Evolutionary conservation across 2,797 vertebrate species (phyloP).

Genomic region (Darevskia mixta): DNA sequence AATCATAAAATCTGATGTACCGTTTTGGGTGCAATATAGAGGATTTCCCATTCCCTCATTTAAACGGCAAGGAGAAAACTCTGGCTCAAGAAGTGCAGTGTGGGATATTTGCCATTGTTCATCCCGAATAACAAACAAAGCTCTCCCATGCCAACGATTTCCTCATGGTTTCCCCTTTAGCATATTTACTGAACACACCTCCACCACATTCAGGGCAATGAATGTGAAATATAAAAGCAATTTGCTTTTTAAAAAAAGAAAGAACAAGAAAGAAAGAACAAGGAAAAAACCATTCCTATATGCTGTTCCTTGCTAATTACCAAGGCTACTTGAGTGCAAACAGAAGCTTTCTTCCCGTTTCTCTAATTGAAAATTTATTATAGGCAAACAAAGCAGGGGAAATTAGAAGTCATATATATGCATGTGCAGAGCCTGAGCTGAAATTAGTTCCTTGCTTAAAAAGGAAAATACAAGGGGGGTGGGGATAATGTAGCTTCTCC

Average conservation of each 20-base stretch:
- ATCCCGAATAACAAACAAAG: slow-evolving; percentile 38
- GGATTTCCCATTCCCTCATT: slow-evolving; percentile 23
- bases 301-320: slow-evolving; percentile 70
- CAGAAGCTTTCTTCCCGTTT: slow-evolving; percentile 57
- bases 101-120: slow-evolving; percentile 52
- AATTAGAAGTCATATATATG: slow-evolving; percentile 68
- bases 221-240: slow-evolving; percentile 57
- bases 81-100: slow-evolving; percentile 12
- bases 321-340: slow-evolving; percentile 54
- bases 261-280: slow-evolving; percentile 32
- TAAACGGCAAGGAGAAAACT: slow-evolving; percentile 38
- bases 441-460: slow-evolving; percentile 23
- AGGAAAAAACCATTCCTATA: slow-evolving; percentile 37
- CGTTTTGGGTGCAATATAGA: background rate
- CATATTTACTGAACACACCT: slow-evolving; percentile 57
- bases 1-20: background rate
- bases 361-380: slow-evolving; percentile 75
- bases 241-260: slow-evolving; percentile 56
- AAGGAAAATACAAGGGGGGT: background rate
- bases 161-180: background rate
- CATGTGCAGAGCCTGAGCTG: slow-evolving; percentile 33
- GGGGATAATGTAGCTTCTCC: background rate
- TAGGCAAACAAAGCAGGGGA: slow-evolving; percentile 64
- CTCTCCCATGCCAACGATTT: slow-evolving; percentile 31
- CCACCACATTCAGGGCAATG: slow-evolving; percentile 28